Conservation (phyloP, 1,140 invertebrate genomes). For the Musca domestica region DNA sequence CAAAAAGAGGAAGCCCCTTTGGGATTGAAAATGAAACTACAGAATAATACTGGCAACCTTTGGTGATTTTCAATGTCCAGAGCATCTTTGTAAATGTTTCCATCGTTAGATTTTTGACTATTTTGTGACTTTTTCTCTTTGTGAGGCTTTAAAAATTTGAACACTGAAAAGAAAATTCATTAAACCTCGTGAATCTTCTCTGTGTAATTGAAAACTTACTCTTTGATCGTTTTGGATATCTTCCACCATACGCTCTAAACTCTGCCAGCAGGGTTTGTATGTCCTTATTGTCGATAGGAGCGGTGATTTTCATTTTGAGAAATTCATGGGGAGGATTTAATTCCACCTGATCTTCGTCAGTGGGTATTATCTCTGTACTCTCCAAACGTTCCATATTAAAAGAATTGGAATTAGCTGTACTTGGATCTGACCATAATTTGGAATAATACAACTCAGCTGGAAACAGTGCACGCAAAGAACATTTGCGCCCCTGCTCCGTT, state of each 20-base stretch:
- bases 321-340: constrained; percentile 66
- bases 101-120: constrained; percentile 42
- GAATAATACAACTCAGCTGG: constrained; percentile 79
- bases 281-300: constrained; percentile 62
- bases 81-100: constrained; percentile 64
- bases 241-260: constrained; percentile 81
- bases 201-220: constrained; percentile 32
- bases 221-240: constrained; percentile 56
- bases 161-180: constrained; percentile 30
- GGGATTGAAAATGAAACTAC: constrained; percentile 77
- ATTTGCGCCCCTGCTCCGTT: constrained; percentile 77
- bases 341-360: constrained; percentile 15
- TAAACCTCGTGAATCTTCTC: neutral
- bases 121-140: constrained; percentile 31
- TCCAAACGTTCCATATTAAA: constrained; percentile 34
- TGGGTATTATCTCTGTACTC: constrained; percentile 33
- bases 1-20: constrained; percentile 48
- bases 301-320: constrained; percentile 66
- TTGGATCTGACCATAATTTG: constrained; percentile 53
- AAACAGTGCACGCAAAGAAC: constrained; percentile 74
- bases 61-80: constrained; percentile 87
- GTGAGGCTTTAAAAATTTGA: constrained; percentile 30
- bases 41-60: constrained; percentile 83
- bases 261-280: constrained; percentile 75
- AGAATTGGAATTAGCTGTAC: neutral